Percentiles rank a stretch among this genome's conserved stretches.
Evolutionary conservation across 2,888 invertebrate genomes (phyloP).

Genomic region (Boloria selene): DNA sequence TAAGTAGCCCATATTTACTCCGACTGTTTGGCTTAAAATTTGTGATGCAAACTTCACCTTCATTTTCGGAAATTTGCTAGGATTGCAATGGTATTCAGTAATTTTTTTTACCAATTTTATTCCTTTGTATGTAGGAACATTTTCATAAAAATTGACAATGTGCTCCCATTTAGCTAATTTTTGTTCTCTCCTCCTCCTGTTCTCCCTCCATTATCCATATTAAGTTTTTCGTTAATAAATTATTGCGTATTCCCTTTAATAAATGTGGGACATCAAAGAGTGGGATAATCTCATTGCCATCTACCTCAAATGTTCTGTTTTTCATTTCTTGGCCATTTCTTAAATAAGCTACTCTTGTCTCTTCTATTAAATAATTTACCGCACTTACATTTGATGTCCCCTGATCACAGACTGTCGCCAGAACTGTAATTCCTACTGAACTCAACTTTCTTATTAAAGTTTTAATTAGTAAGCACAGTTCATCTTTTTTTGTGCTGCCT

Average conservation of each 20-base stretch:
- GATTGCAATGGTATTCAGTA: too few relatives aligned
- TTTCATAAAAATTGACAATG: too few relatives aligned
- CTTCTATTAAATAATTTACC: slow-evolving; percentile 28
- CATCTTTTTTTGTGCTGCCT: slow-evolving; percentile 28
- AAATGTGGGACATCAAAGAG: slow-evolving; percentile 20
- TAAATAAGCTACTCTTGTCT: slow-evolving; percentile 28
- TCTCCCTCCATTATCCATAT: slow-evolving; percentile 7
- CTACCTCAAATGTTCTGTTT: slow-evolving; percentile 16
- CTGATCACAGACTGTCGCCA: slow-evolving; percentile 41
- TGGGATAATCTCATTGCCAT: not conserved
- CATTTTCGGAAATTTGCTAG: too few relatives aligned
- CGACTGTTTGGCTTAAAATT: too few relatives aligned
- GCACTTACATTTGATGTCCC: slow-evolving; percentile 34
- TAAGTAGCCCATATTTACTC: too few relatives aligned
- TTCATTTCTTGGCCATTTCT: slow-evolving; percentile 1
- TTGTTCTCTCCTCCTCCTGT: too few relatives aligned
- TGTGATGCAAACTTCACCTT: too few relatives aligned
- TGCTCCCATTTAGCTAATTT: slow-evolving; percentile 22
- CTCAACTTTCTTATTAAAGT: slow-evolving; percentile 28
- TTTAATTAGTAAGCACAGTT: slow-evolving; percentile 22
- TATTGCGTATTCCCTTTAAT: slow-evolving; percentile 43
- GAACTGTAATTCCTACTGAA: slow-evolving; percentile 26
- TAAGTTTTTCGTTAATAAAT: slow-evolving; percentile 36
- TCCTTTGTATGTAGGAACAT: too few relatives aligned
- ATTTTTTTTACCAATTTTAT: too few relatives aligned